These are phyloP conservation scores for Macaria notata DNA, from an alignment of 2,888 invertebrate genomes.

Conservation along the genomic window DNA sequence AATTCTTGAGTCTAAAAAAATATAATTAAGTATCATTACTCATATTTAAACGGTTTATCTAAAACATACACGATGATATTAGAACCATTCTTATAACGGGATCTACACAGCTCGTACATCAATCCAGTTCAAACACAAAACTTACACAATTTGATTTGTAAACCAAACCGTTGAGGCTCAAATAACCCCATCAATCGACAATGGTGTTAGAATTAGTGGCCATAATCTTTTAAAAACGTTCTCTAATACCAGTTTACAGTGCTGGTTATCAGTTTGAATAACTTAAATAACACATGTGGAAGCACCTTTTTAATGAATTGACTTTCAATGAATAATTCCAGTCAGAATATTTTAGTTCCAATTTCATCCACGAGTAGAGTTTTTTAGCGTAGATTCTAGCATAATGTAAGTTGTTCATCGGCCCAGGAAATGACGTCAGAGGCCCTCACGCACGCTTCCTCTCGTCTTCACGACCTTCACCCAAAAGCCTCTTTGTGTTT, in stretches of 20 bases:
- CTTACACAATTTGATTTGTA: constrained; percentile 31
- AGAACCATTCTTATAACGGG: background rate
- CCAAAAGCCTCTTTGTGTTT: constrained; percentile 53
- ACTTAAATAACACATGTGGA: constrained; percentile 26
- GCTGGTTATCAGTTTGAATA: constrained; percentile 56
- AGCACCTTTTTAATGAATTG: too few species aligned
- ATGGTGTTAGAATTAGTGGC: constrained; percentile 44
- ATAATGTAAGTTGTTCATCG: constrained; percentile 54
- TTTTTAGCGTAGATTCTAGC: constrained; percentile 2
- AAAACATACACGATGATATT: too few species aligned
- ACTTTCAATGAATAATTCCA: too few species aligned
- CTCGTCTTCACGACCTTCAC: constrained; percentile 68
- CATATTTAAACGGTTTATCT: too few species aligned
- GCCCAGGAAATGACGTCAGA: constrained; percentile 72
- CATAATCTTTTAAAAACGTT: constrained; percentile 47
- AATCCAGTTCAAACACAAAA: constrained; percentile 20
- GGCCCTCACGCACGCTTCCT: constrained; percentile 60
- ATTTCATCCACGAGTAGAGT: too few species aligned
- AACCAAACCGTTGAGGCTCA: constrained; percentile 32
- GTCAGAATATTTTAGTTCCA: too few species aligned
- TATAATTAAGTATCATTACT: too few species aligned
- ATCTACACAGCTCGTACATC: constrained; percentile 26
- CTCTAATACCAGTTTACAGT: constrained; percentile 53
- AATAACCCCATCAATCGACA: constrained; percentile 39
- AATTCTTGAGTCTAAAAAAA: too few species aligned